Percentiles rank a stretch among this genome's conserved stretches.
phyloP scores from a whole-genome alignment of 2,113 vertebrate genomes.

The Equus przewalskii region DNA sequence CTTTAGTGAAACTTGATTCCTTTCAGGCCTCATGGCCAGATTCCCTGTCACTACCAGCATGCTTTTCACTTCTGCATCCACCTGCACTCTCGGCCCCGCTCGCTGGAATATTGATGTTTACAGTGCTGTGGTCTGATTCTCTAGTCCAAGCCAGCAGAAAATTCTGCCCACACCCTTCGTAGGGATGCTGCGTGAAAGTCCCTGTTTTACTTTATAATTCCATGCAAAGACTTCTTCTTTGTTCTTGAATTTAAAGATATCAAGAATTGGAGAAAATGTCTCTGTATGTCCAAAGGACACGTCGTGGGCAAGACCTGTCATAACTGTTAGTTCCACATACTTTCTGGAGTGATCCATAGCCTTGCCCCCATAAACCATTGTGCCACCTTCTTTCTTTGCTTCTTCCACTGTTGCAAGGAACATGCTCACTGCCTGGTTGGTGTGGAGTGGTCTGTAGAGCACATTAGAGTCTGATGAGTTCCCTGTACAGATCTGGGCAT shows the following conservation, averaged over 20 bases:
- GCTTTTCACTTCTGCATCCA: slow-evolving; percentile 94
- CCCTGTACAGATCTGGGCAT: slow-evolving; percentile 91
- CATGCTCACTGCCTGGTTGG: slow-evolving; percentile 91
- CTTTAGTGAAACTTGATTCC: slow-evolving; percentile 94
- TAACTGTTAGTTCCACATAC: slow-evolving; percentile 92
- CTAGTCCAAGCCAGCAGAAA: slow-evolving; percentile 94
- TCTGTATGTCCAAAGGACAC: slow-evolving; percentile 91
- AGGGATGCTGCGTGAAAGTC: slow-evolving; percentile 96
- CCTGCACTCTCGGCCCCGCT: slow-evolving; percentile 93
- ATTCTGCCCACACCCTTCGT: slow-evolving; percentile 94
- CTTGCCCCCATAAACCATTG: slow-evolving; percentile 91
- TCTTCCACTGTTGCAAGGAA: slow-evolving; percentile 91
- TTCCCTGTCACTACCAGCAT: slow-evolving; percentile 93
- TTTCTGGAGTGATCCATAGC: slow-evolving; percentile 92
- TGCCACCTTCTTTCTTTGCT: slow-evolving; percentile 92
- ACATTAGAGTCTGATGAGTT: slow-evolving; percentile 91
- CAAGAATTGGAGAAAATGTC: slow-evolving; percentile 93
- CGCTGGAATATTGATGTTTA: slow-evolving; percentile 94
- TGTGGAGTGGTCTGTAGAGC: slow-evolving; percentile 92
- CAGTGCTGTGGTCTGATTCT: slow-evolving; percentile 93
- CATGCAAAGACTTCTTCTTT: slow-evolving; percentile 97
- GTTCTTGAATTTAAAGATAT: slow-evolving; percentile 94
- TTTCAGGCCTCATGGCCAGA: slow-evolving; percentile 94
- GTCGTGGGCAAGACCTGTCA: slow-evolving; percentile 91
- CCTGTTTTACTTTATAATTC: slow-evolving; percentile 99